Percentiles rank a stretch among this genome's conserved stretches.
Conservation (phyloP, 2,797 vertebrate species). For the Ceyx erithaca region DNA sequence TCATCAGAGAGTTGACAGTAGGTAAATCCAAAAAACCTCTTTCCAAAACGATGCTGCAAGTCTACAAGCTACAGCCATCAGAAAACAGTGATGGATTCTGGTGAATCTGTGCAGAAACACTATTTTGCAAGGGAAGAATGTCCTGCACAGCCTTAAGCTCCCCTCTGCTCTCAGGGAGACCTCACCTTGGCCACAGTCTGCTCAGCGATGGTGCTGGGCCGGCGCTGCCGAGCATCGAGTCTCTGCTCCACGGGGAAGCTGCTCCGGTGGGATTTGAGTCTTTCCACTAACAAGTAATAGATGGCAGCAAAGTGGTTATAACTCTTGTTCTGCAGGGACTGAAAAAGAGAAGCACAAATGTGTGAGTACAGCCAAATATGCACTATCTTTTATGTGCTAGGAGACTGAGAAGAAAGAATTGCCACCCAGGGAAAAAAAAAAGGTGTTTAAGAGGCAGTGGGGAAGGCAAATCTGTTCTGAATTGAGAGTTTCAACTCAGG, state of each 20-base stretch:
- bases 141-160: not conserved
- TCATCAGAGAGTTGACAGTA: not conserved
- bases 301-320: constrained; percentile 99
- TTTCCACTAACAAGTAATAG: constrained; percentile 96
- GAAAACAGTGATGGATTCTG: rapidly evolving
- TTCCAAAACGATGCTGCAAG: not conserved
- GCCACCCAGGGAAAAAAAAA: not conserved
- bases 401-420: not conserved
- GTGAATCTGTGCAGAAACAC: not conserved
- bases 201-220: constrained; percentile 94
- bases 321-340: constrained; percentile 98
- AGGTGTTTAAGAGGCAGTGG: not conserved
- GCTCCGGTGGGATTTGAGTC: constrained; percentile 95
- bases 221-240: constrained; percentile 91
- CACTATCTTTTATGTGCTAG: rapidly evolving
- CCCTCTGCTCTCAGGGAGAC: not conserved
- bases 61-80: not conserved
- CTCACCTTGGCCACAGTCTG: constrained; percentile 96
- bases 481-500: not conserved
- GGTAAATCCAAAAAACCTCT: not conserved
- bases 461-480: rapidly evolving
- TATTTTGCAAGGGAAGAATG: not conserved
- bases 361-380: not conserved
- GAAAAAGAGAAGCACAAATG: constrained; percentile 23
- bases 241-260: constrained; percentile 96